Conservation (phyloP, 2,113 vertebrate genomes). For the Thamnophis sirtalis region DNA sequence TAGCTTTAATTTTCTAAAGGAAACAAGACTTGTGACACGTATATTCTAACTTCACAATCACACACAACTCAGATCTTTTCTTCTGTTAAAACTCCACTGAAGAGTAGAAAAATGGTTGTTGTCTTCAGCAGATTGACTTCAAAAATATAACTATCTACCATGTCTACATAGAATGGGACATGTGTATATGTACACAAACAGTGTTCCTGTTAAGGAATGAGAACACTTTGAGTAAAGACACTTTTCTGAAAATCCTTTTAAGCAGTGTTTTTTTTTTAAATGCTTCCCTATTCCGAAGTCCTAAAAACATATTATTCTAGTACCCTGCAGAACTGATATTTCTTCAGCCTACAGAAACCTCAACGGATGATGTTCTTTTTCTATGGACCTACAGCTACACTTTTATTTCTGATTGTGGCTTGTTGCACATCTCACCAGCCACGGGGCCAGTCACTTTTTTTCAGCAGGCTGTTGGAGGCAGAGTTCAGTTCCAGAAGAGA, state of each 20-base stretch:
- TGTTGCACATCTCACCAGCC: slow-evolving; percentile 25
- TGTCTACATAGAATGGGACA: slow-evolving; percentile 57
- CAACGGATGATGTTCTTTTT: slow-evolving; percentile 22
- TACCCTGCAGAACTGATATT: slow-evolving; percentile 4
- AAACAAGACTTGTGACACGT: slow-evolving; percentile 70
- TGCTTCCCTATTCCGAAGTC: slow-evolving; percentile 44
- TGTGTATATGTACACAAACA: slow-evolving; percentile 75
- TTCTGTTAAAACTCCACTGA: slow-evolving; percentile 74
- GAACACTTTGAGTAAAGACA: slow-evolving; percentile 80
- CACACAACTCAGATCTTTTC: slow-evolving; percentile 60
- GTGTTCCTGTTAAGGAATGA: slow-evolving; percentile 75
- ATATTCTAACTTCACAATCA: slow-evolving; percentile 75
- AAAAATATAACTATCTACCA: slow-evolving; percentile 89
- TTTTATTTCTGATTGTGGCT: slow-evolving; percentile 32
- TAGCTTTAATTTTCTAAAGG: slow-evolving; percentile 70
- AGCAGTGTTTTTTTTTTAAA: slow-evolving; percentile 37
- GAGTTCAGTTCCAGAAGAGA: slow-evolving; percentile 94
- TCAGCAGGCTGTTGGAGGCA: slow-evolving; percentile 90
- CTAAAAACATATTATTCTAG: slow-evolving; percentile 28
- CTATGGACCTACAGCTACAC: slow-evolving; percentile 15
- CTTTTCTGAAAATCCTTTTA: slow-evolving; percentile 58
- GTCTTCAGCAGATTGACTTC: slow-evolving; percentile 77
- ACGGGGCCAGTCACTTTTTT: slow-evolving; percentile 72
- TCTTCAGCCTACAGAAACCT: slow-evolving; percentile 45
- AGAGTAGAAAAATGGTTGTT: slow-evolving; percentile 73